A percentile compares a stretch with the other conserved stretches of the same genome.
These are phyloP conservation scores for Cosmorhoe ocellata DNA, from an alignment of 2,888 invertebrate species.

Conservation along the genomic window DNA sequence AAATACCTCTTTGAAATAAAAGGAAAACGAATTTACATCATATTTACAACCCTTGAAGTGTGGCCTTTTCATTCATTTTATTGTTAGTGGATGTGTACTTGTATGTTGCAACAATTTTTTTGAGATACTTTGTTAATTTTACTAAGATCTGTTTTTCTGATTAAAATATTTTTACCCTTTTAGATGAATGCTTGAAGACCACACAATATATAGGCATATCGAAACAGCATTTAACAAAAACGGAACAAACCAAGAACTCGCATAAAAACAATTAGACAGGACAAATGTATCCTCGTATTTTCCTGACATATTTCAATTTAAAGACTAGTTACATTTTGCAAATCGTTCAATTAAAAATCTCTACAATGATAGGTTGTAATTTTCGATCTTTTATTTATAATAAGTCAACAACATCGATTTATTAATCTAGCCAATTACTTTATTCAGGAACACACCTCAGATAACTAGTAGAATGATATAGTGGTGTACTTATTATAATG, in stretches of 20 bases:
- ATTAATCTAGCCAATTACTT: conserved; percentile 23
- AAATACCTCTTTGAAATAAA: conserved; percentile 43
- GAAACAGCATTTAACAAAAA: conserved; percentile 38
- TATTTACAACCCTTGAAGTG: conserved; percentile 55
- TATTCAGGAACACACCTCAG: conserved; percentile 24
- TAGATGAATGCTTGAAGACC: conserved; percentile 4
- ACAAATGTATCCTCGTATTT: too few species aligned
- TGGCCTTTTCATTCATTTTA: conserved; percentile 24
- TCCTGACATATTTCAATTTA: too few species aligned
- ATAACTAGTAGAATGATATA: conserved; percentile 17
- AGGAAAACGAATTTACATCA: conserved; percentile 52
- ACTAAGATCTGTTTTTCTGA: background rate
- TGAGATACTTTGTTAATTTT: background rate
- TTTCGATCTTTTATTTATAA: conserved; percentile 10
- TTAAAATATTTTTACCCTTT: background rate
- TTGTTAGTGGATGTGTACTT: conserved; percentile 18
- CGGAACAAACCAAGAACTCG: conserved; percentile 22
- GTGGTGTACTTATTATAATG: conserved; percentile 6
- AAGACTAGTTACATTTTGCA: background rate
- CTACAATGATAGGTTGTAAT: conserved; percentile 6
- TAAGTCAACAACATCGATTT: conserved; percentile 24
- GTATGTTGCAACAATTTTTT: conserved; percentile 1
- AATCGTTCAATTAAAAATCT: background rate
- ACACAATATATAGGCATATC: conserved; percentile 23
- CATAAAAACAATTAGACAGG: conserved; percentile 8